These are phyloP conservation scores for Athalia cordata DNA, from an alignment of 2,888 invertebrate genomes.

Conservation along the genomic window DNA sequence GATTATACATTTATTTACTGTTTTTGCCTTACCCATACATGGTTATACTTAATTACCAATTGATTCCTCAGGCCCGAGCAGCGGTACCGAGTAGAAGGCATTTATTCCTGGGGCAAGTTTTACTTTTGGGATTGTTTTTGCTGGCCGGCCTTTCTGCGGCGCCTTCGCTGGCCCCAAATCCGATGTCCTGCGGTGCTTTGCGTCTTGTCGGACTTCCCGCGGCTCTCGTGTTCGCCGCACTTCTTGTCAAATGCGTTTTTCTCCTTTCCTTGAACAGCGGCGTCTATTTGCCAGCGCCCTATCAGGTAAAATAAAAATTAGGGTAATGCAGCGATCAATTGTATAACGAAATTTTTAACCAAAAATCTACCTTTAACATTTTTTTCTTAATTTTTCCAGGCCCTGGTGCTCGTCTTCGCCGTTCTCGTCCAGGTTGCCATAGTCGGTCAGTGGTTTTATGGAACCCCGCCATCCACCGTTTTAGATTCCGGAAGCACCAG, in stretches of 20 bases:
- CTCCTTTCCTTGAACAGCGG: conserved; percentile 93
- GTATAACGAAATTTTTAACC: not conserved
- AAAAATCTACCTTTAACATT: not conserved
- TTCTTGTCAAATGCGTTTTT: conserved; percentile 95
- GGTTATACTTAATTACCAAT: conserved; percentile 44
- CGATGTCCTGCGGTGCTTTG: conserved; percentile 87
- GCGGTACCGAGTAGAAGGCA: conserved; percentile 90
- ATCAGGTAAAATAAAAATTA: conserved; percentile 79
- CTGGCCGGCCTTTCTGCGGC: conserved; percentile 88
- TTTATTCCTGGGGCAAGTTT: conserved; percentile 90
- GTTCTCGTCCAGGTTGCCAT: conserved; percentile 93
- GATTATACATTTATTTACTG: not conserved
- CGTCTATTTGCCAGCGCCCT: conserved; percentile 93
- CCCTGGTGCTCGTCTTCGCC: conserved; percentile 90
- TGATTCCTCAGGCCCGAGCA: conserved; percentile 78
- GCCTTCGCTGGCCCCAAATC: conserved; percentile 85
- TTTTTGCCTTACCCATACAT: not conserved
- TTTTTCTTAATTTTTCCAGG: conserved; percentile 60
- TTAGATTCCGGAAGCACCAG: not conserved
- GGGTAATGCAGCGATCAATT: not conserved
- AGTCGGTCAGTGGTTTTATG: conserved; percentile 89
- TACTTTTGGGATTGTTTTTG: conserved; percentile 88
- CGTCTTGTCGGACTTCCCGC: conserved; percentile 89
- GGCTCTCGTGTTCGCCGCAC: conserved; percentile 91
- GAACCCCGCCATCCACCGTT: conserved; percentile 80